Percentiles rank a stretch among this genome's conserved stretches.
phyloP scores from a whole-genome alignment of 2,113 vertebrate genomes.

The Sinocyclocheilus grahami region DNA sequence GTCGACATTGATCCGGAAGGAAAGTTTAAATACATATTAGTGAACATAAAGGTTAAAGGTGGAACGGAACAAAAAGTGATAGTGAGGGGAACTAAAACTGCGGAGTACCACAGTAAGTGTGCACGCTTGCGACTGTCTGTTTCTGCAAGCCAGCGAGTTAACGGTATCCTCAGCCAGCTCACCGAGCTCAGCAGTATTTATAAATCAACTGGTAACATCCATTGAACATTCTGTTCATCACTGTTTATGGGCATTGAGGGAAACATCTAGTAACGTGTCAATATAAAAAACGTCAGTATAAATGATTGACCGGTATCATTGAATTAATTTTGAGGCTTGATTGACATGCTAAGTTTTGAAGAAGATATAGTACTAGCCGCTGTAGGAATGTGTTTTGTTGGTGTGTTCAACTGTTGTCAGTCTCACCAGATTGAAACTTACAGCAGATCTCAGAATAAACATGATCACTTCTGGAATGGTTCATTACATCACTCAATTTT shows the following conservation, averaged over 20 bases:
- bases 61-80: slow-evolving; percentile 76
- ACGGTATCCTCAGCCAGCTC: neutral
- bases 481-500: neutral
- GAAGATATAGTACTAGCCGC: neutral
- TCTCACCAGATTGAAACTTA: neutral
- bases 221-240: neutral
- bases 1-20: slow-evolving; percentile 84
- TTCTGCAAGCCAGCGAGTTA: neutral
- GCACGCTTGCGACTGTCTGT: neutral
- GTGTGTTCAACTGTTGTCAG: neutral
- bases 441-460: neutral
- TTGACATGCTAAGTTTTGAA: neutral
- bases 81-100: slow-evolving; percentile 84
- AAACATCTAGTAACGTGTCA: neutral
- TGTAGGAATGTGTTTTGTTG: neutral
- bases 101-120: slow-evolving; percentile 89
- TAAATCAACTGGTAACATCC: neutral
- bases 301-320: neutral
- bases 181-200: neutral
- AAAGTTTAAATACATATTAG: slow-evolving; percentile 87
- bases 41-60: slow-evolving; percentile 78
- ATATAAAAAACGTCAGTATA: neutral
- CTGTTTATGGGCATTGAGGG: neutral
- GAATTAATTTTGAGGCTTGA: neutral
- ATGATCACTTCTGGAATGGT: neutral